Evolutionary conservation across 2,797 vertebrate genomes (phyloP).

Genomic region (Hozukius guyotensis): DNA sequence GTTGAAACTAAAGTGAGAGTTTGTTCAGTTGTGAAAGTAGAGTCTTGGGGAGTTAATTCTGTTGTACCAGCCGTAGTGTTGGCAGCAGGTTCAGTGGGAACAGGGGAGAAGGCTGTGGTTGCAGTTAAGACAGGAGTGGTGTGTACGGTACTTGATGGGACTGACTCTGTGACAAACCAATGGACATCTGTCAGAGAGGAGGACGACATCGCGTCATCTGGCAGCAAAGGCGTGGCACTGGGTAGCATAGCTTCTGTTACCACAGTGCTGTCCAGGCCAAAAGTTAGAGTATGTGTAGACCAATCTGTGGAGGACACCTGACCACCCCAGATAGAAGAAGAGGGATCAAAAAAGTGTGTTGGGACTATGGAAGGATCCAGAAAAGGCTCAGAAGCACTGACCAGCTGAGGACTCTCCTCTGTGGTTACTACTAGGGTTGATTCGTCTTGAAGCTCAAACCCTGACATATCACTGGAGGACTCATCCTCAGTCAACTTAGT

Average conservation of each 20-base stretch:
- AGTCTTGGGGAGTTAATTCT: slow-evolving; percentile 26
- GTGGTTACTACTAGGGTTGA: slow-evolving; percentile 48
- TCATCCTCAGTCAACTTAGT: slow-evolving; percentile 67
- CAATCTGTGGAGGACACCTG: slow-evolving; percentile 76
- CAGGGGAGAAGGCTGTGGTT: slow-evolving; percentile 43
- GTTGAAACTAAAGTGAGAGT: slow-evolving; percentile 38
- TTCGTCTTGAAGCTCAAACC: slow-evolving; percentile 69
- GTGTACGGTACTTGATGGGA: slow-evolving; percentile 48
- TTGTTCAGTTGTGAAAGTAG: slow-evolving; percentile 36
- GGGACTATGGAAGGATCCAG: slow-evolving; percentile 74
- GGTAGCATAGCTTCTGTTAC: slow-evolving; percentile 48
- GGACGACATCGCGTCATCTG: slow-evolving; percentile 47
- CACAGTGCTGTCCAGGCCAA: slow-evolving; percentile 39
- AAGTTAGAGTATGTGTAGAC: slow-evolving; percentile 49
- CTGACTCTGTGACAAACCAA: slow-evolving; percentile 77
- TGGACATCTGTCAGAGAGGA: slow-evolving; percentile 71
- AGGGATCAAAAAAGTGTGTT: slow-evolving; percentile 57
- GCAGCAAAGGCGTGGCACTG: slow-evolving; percentile 55
- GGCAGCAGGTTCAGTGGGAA: slow-evolving; percentile 36
- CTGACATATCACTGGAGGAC: slow-evolving; percentile 71
- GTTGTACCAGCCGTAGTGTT: slow-evolving; percentile 22
- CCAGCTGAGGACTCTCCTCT: slow-evolving; percentile 54
- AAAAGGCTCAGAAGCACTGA: slow-evolving; percentile 68
- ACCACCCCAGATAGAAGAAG: slow-evolving; percentile 74
- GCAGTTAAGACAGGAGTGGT: slow-evolving; percentile 53